Conservation (phyloP, 1,140 invertebrate genomes). For the Drosophila guanche region DNA sequence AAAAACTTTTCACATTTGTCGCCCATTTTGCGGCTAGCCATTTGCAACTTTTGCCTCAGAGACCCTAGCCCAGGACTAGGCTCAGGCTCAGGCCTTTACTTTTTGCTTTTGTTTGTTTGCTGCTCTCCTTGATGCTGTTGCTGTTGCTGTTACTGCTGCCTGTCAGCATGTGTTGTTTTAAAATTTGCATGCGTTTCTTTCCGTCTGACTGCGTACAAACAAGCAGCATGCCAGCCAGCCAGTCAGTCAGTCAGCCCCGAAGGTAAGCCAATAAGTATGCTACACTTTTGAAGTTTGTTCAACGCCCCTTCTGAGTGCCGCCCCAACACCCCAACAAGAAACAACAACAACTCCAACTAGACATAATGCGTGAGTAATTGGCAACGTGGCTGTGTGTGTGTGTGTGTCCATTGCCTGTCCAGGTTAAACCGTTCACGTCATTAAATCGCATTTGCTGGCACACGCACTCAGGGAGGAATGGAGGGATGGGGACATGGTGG, state of each 20-base stretch:
- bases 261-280: conserved; percentile 59
- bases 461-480: not conserved
- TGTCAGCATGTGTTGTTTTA: conserved; percentile 36
- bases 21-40: conserved; percentile 66
- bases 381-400: conserved; percentile 14
- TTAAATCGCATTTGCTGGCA: conserved; percentile 24
- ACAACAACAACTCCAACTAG: not conserved
- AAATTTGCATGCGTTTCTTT: conserved; percentile 59
- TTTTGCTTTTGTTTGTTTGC: conserved; percentile 14
- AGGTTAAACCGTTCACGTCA: conserved; percentile 45
- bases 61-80: not conserved
- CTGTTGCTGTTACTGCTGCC: conserved; percentile 12
- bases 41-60: conserved; percentile 45
- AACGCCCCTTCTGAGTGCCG: not conserved
- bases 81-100: not conserved
- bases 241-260: not conserved
- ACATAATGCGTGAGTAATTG: conserved; percentile 64
- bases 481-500: not conserved
- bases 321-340: not conserved
- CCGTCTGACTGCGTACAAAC: not conserved
- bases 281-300: conserved; percentile 26
- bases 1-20: conserved; percentile 82
- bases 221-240: not conserved
- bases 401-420: not conserved
- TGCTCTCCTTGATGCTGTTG: not conserved